Conservation (phyloP, 2,797 vertebrate species). For the Megaceryle alcyon region DNA sequence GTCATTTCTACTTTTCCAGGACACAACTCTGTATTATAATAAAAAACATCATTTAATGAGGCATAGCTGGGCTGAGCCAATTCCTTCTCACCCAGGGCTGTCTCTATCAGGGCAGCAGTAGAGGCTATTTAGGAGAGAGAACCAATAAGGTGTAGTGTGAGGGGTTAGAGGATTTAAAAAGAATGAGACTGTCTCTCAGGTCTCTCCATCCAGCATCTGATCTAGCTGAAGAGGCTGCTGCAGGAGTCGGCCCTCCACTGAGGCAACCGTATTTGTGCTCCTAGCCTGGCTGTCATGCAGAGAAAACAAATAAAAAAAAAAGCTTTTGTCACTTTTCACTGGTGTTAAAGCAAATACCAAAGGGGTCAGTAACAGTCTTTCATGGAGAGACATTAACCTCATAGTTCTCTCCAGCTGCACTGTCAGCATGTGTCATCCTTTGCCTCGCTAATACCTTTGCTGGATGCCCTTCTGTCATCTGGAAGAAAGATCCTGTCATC, state of each 20-base stretch:
- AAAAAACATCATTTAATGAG: neutral
- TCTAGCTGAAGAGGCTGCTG: neutral
- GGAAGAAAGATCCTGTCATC: constrained; percentile 34
- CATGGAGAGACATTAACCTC: neutral
- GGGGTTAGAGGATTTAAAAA: neutral
- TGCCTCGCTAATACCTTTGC: constrained; percentile 13
- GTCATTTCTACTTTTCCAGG: neutral
- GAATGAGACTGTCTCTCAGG: neutral
- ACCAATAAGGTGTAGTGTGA: neutral
- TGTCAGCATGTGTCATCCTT: constrained; percentile 37
- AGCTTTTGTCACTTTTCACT: constrained; percentile 18
- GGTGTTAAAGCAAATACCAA: constrained; percentile 15
- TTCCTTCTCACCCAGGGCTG: neutral
- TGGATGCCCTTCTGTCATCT: constrained; percentile 18
- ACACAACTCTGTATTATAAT: neutral
- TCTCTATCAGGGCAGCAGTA: neutral
- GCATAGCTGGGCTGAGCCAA: neutral
- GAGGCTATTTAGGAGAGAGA: neutral
- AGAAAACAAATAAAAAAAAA: neutral
- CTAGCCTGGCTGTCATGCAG: neutral
- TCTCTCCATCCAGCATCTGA: neutral
- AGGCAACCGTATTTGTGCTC: neutral
- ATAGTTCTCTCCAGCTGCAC: constrained; percentile 10
- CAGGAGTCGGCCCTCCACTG: neutral
- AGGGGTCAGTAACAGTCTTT: constrained; percentile 1